Conservation (phyloP, 2,113 vertebrate species). For the Passer montanus region DNA sequence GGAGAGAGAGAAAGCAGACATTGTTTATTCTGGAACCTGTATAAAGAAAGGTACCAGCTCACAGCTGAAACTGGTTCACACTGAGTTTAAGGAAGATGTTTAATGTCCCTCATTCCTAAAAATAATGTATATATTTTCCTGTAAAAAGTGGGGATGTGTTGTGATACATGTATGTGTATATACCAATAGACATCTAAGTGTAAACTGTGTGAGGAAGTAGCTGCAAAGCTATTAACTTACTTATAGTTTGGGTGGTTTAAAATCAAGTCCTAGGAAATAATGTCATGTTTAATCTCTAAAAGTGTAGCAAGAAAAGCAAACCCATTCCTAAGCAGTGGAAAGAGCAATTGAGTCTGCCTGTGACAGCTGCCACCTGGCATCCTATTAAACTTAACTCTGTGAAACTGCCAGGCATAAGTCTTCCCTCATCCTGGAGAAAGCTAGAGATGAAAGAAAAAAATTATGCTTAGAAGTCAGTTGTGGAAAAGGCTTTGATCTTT, state of each 20-base stretch:
- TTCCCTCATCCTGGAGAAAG: slow-evolving; percentile 18
- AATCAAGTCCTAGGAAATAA: not conserved
- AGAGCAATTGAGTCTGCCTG: slow-evolving; percentile 13
- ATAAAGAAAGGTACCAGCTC: slow-evolving; percentile 21
- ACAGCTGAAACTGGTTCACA: slow-evolving; percentile 3
- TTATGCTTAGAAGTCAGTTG: slow-evolving; percentile 10
- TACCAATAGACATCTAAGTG: not conserved
- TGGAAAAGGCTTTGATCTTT: slow-evolving; percentile 49
- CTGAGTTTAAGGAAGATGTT: not conserved
- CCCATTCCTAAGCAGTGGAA: not conserved
- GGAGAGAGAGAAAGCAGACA: not conserved
- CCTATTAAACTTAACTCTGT: slow-evolving; percentile 33
- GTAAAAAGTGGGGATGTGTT: not conserved
- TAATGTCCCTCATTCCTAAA: not conserved
- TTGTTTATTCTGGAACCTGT: not conserved
- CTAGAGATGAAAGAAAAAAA: slow-evolving; percentile 48
- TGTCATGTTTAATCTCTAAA: not conserved
- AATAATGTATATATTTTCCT: not conserved
- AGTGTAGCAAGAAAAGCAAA: not conserved
- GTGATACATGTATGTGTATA: not conserved
- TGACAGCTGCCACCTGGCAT: slow-evolving; percentile 49
- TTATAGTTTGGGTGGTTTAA: not conserved
- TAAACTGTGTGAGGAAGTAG: not conserved
- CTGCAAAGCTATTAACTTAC: not conserved
- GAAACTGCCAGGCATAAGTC: slow-evolving; percentile 46